Evolutionary conservation across 1,140 invertebrate species (phyloP).

Genomic region (Chionoecetes opilio): DNA sequence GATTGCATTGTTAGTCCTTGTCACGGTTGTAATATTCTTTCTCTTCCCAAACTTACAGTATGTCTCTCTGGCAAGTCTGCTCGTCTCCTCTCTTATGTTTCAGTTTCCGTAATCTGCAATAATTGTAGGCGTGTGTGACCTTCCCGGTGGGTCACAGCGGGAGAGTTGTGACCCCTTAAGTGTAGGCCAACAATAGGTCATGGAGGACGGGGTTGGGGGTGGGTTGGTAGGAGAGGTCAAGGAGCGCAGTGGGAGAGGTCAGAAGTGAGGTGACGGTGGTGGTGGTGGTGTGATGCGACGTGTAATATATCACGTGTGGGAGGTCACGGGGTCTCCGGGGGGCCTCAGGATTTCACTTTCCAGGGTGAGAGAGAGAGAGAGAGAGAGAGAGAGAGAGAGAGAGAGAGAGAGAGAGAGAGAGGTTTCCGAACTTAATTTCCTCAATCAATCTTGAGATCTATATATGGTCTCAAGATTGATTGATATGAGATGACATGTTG

Average conservation of each 20-base stretch:
- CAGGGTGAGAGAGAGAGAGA: neutral
- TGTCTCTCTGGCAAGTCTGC: neutral
- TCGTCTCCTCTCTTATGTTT: neutral
- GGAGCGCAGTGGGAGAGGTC: neutral
- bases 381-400: slow-evolving; percentile 24
- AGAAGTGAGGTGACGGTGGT: neutral
- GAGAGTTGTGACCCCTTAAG: neutral
- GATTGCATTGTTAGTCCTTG: no score
- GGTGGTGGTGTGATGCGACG: neutral
- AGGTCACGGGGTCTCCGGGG: neutral
- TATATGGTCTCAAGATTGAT: no score
- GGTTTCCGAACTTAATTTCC: no score
- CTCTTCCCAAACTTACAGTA: neutral
- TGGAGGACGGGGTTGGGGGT: neutral
- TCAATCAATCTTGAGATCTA: no score
- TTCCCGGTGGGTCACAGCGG: neutral
- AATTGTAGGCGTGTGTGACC: neutral
- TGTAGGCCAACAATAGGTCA: neutral
- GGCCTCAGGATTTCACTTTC: slow-evolving; percentile 16
- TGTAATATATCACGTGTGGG: neutral
- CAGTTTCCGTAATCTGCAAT: neutral
- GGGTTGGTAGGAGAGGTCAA: neutral
- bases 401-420: slow-evolving; percentile 4
- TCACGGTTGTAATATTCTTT: neutral
- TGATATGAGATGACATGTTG: no score